Base-by-base conservation (phyloP, 2,888 invertebrate species). In the Homarus gammarus region DNA sequence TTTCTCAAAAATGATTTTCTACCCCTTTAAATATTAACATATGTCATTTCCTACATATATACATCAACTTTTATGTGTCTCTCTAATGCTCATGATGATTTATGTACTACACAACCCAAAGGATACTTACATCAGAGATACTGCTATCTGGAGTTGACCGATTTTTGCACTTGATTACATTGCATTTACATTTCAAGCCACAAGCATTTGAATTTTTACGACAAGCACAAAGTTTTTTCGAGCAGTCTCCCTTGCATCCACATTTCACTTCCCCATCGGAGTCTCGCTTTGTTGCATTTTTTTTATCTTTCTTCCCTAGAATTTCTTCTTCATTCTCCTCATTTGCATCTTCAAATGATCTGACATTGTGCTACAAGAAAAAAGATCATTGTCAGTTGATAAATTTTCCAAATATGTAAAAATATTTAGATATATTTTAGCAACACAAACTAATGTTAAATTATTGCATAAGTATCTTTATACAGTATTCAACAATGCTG, bases 111-210 rank as follows among this genome's bases (percentile, higher is more conserved):
- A 36, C n/a, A 56, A 44, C n/a, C n/a, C 38, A 10, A 8, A 31
- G n/a, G 1, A 72, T 27, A 61, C 87, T 81, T 81, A 87, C 78
- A 51, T 89, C 89, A 40, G 89, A 79, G 0, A 84, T 33, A 40
- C 72, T 79, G 2, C n/a, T 38, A 38, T 89, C 84, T 27, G 72
- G 68, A 0, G 84, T 70, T n/a, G 94, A 51, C 95, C 93, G 79
- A 61, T 91, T 91, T 31, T 83, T 81, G 73, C 91, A 91, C 27
- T 86, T 91, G 0, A 90, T 1, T 5, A 70, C 68, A 31, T 82
- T 78, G 38, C 91, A 91, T 44, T 84, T 91, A 73, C 91, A 91
- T 12, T 56, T 75, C 10, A 86, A 2, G 36, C 64, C 33, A 56
- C 91, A 91, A 77, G 84, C 18, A 36, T 33, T 70, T 22, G 18